A percentile compares a stretch with the other conserved stretches of the same genome.
Evolutionary conservation across 2,797 vertebrate genomes (phyloP).

Genomic region (Pipistrellus kuhlii): DNA sequence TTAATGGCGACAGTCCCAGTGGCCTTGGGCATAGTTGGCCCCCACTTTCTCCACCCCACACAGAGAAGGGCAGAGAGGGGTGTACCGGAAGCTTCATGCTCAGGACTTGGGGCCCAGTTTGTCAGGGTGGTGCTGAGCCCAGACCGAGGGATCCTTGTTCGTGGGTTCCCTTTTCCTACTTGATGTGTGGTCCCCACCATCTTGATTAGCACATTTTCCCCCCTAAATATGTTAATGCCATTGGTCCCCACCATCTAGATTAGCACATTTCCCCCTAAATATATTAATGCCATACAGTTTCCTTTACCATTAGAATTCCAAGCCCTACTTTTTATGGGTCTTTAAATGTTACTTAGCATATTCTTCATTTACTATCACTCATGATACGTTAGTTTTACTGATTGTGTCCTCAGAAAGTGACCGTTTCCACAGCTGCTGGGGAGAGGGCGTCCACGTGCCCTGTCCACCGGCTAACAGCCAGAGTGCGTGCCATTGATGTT

Average conservation of each 20-base stretch:
- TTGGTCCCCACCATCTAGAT: neutral
- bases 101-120: neutral
- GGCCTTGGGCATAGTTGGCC: neutral
- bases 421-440: neutral
- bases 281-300: neutral
- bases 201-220: neutral
- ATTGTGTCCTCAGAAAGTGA: neutral
- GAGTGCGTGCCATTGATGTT: neutral
- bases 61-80: no score
- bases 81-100: neutral
- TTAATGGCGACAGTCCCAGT: neutral
- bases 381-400: neutral
- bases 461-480: rapidly evolving
- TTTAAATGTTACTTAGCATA: neutral
- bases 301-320: neutral
- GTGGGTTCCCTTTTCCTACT: neutral
- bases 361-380: neutral
- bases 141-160: neutral
- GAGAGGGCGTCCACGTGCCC: neutral
- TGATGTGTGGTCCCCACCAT: no score
- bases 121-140: neutral
- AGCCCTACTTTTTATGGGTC: neutral
- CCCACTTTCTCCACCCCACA: no score
- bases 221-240: neutral
- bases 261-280: neutral